A percentile compares a stretch with the other conserved stretches of the same genome.
Conservation (phyloP, 2,113 vertebrate genomes). For the Nannospalax galili region DNA sequence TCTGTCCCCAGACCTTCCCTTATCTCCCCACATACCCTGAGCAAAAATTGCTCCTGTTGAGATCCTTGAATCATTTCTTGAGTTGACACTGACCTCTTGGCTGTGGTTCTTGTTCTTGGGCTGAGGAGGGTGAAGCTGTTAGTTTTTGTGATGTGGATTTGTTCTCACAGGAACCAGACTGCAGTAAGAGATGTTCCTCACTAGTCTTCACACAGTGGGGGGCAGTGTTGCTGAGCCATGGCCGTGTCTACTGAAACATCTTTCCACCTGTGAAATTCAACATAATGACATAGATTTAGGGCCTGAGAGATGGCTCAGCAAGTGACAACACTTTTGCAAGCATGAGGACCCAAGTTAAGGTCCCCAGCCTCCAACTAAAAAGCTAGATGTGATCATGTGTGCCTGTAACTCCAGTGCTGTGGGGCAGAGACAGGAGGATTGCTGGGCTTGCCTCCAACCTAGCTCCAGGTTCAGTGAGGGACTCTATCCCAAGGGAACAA, state of each 20-base stretch:
- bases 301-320: not conserved
- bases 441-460: not conserved
- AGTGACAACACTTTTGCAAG: not conserved
- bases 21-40: not conserved
- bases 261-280: not conserved
- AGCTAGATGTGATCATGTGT: not conserved
- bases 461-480: not conserved
- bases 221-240: not conserved
- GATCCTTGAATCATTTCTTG: not conserved
- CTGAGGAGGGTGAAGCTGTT: not conserved
- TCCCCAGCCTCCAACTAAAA: not conserved
- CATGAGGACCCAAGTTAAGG: not conserved
- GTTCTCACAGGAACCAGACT: constrained; percentile 74
- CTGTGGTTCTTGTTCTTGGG: not conserved
- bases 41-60: not conserved
- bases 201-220: not conserved
- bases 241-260: not conserved
- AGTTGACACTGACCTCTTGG: not conserved
- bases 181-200: constrained; percentile 40
- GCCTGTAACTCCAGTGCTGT: not conserved
- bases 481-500: not conserved
- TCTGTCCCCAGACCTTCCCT: not conserved
- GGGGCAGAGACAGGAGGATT: not conserved
- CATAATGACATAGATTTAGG: not conserved
- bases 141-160: constrained; percentile 72